Conservation (phyloP, 2,888 invertebrate species). For the Rotaria magnacalcarata region DNA sequence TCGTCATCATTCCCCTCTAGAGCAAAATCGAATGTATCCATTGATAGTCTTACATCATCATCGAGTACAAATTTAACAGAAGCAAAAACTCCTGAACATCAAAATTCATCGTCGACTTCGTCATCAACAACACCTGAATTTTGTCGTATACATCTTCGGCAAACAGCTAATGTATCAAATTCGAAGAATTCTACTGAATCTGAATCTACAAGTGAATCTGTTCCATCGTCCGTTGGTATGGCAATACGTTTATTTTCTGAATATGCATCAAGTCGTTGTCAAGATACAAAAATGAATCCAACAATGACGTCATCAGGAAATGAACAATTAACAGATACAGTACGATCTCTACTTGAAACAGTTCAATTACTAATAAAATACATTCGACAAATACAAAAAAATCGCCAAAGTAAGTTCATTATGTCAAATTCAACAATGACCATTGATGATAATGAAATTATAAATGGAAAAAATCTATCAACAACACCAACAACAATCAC, state of each 20-base stretch:
- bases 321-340: not conserved
- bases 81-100: not conserved
- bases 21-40: not conserved
- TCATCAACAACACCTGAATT: constrained; percentile 1
- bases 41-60: constrained; percentile 2
- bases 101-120: not conserved
- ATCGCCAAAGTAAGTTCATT: not conserved
- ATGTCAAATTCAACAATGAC: not conserved
- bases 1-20: not conserved
- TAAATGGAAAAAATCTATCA: constrained; percentile 6
- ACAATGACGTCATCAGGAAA: not conserved
- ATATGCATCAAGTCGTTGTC: constrained; percentile 28
- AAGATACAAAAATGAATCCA: not conserved
- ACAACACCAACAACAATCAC: not conserved
- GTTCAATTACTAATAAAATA: constrained; percentile 31
- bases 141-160: constrained; percentile 30
- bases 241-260: constrained; percentile 34
- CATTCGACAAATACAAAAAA: constrained; percentile 19
- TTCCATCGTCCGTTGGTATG: not conserved
- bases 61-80: constrained; percentile 11
- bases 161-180: not conserved
- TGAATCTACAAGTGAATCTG: not conserved
- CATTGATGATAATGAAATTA: constrained; percentile 1
- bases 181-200: not conserved
- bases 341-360: constrained; percentile 13